Conservation (phyloP, 2,113 vertebrate species). For the Neomonachus schauinslandi region DNA sequence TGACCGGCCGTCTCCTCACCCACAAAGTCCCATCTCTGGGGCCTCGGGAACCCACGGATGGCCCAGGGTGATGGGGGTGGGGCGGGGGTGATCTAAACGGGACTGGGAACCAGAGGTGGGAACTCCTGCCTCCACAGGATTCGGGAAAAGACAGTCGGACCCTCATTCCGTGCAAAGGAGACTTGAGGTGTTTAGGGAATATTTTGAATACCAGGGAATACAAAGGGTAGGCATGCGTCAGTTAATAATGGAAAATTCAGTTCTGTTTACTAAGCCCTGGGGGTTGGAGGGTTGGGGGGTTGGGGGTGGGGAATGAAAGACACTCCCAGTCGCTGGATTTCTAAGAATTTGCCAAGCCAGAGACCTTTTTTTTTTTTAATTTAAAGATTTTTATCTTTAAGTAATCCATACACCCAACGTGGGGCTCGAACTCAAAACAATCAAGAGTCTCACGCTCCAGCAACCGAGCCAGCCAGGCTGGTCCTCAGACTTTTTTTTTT, state of each 20-base stretch:
- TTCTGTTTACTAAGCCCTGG: not conserved
- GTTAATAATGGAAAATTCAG: not conserved
- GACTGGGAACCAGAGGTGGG: not conserved
- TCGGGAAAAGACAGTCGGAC: not conserved
- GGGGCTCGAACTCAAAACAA: not conserved
- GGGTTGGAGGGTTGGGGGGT: no score
- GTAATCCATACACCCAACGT: not conserved
- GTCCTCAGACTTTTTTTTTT: not conserved
- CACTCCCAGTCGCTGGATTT: not conserved
- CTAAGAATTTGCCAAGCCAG: not conserved
- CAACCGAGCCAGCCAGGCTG: not conserved
- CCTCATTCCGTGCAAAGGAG: not conserved
- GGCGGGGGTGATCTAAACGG: not conserved
- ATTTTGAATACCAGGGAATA: not conserved
- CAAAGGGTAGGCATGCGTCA: not conserved
- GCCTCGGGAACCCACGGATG: no score
- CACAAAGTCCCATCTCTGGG: not conserved
- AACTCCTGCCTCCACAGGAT: not conserved
- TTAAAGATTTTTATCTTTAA: not conserved
- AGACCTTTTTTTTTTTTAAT: not conserved
- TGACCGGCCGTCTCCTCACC: not conserved
- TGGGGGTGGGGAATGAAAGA: not conserved
- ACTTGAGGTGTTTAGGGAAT: not conserved
- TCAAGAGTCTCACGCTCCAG: no score
- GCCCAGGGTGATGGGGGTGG: not conserved